These are phyloP conservation scores for Zelostemma sp. DNA, from an alignment of 1,140 invertebrate species.

Conservation along the genomic window DNA sequence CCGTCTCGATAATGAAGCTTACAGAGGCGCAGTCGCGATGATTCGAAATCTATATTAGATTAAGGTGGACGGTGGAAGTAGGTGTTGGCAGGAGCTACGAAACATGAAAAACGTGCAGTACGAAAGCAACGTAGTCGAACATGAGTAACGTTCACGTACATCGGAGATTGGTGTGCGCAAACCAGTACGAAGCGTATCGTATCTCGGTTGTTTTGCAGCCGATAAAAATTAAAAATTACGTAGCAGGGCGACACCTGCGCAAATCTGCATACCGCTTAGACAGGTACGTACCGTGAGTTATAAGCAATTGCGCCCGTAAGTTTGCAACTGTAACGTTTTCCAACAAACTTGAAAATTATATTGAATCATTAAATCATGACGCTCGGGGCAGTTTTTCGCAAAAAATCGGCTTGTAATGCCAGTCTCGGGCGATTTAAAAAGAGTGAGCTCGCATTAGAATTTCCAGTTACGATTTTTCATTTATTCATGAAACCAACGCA, in stretches of 20 bases:
- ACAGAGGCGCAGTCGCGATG: too few species aligned
- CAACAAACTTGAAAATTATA: neutral
- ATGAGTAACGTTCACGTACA: slow-evolving; percentile 2
- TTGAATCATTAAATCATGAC: too few species aligned
- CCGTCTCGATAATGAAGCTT: too few species aligned
- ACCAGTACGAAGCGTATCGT: slow-evolving; percentile 27
- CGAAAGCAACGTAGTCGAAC: slow-evolving; percentile 13
- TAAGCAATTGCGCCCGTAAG: neutral
- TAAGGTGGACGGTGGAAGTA: too few species aligned
- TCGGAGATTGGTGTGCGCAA: slow-evolving; percentile 18
- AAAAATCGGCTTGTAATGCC: neutral
- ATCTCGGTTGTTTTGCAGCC: slow-evolving; percentile 36
- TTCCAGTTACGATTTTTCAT: neutral
- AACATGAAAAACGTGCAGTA: slow-evolving; percentile 7
- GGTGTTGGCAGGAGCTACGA: neutral
- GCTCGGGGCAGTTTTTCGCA: too few species aligned
- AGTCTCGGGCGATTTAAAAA: too few species aligned
- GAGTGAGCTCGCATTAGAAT: neutral
- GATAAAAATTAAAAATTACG: slow-evolving; percentile 58
- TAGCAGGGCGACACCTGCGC: slow-evolving; percentile 53
- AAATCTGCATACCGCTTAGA: slow-evolving; percentile 61
- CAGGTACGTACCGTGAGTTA: slow-evolving; percentile 30
- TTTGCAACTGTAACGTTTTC: neutral
- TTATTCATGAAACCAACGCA: too few species aligned
- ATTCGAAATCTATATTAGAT: too few species aligned